phyloP scores from a whole-genome alignment of 2,888 invertebrate species.

The Lottia gigantea region DNA sequence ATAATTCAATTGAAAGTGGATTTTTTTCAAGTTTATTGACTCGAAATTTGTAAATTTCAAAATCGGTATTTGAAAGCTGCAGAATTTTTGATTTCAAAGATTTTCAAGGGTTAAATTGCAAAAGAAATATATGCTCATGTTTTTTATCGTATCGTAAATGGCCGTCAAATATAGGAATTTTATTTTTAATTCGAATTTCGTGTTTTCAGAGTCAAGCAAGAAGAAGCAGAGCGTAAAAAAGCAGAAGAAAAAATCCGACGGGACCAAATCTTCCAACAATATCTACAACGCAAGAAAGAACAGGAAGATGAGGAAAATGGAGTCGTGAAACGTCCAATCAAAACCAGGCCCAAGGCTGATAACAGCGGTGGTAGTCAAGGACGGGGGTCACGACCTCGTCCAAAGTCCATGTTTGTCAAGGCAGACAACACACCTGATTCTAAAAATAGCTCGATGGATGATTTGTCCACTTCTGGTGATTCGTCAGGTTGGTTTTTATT shows the following conservation, averaged over 20 bases:
- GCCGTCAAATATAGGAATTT: not conserved
- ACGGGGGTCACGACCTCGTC: conserved; percentile 43
- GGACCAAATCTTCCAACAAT: conserved; percentile 89
- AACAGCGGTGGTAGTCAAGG: conserved; percentile 21
- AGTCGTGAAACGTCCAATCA: conserved; percentile 27
- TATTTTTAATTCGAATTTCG: not conserved
- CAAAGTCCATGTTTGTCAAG: conserved; percentile 58
- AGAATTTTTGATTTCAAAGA: no score
- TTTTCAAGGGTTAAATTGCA: no score
- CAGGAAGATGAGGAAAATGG: conserved; percentile 80
- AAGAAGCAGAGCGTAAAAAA: conserved; percentile 75
- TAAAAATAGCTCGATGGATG: conserved; percentile 51
- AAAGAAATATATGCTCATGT: no score
- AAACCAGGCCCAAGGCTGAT: conserved; percentile 18
- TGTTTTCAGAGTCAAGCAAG: conserved; percentile 76
- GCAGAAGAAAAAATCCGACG: conserved; percentile 89
- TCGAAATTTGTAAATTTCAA: no score
- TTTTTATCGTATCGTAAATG: no score
- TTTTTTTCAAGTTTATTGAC: no score
- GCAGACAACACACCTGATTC: conserved; percentile 32
- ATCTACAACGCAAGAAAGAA: conserved; percentile 91
- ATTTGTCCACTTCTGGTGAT: conserved; percentile 39
- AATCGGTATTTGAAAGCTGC: no score
- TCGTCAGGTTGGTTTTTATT: not conserved
- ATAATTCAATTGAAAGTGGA: no score